phyloP scores from a whole-genome alignment of 1,140 invertebrate species.

The Drosophila yakuba region DNA sequence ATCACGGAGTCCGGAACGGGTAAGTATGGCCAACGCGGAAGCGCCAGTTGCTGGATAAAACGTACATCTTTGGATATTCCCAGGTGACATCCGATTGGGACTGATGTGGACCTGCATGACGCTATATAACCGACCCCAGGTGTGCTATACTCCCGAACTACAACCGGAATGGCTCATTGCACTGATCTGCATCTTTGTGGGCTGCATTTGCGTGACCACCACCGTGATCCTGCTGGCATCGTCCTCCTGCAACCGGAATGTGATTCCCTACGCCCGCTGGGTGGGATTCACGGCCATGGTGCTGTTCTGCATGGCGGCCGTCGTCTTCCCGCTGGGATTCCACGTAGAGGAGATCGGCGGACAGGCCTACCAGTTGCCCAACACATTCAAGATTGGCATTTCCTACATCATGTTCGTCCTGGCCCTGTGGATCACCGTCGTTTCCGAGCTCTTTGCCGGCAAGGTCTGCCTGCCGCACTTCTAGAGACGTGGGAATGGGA shows the following conservation, averaged over 20 bases:
- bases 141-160: constrained; percentile 94
- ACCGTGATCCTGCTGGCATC: constrained; percentile 94
- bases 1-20: constrained; percentile 93
- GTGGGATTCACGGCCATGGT: constrained; percentile 98
- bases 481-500: constrained; percentile 85
- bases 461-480: constrained; percentile 98
- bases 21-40: constrained; percentile 86
- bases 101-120: constrained; percentile 98
- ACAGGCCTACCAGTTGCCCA: constrained; percentile 97
- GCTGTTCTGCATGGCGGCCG: constrained; percentile 96
- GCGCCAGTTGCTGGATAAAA: background rate
- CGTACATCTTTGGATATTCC: constrained; percentile 60
- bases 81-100: constrained; percentile 90
- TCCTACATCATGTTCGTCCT: constrained; percentile 98
- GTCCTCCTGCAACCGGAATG: constrained; percentile 95
- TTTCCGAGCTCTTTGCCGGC: constrained; percentile 98
- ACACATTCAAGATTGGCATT: constrained; percentile 97
- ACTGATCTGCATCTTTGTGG: constrained; percentile 95
- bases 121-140: constrained; percentile 93
- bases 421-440: constrained; percentile 97
- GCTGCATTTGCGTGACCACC: constrained; percentile 96
- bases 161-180: constrained; percentile 96
- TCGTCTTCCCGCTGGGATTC: constrained; percentile 98
- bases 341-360: constrained; percentile 97
- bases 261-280: constrained; percentile 96